Evolutionary conservation across 2,888 invertebrate genomes (phyloP).

Genomic region (Drosophila suboccidentalis): DNA sequence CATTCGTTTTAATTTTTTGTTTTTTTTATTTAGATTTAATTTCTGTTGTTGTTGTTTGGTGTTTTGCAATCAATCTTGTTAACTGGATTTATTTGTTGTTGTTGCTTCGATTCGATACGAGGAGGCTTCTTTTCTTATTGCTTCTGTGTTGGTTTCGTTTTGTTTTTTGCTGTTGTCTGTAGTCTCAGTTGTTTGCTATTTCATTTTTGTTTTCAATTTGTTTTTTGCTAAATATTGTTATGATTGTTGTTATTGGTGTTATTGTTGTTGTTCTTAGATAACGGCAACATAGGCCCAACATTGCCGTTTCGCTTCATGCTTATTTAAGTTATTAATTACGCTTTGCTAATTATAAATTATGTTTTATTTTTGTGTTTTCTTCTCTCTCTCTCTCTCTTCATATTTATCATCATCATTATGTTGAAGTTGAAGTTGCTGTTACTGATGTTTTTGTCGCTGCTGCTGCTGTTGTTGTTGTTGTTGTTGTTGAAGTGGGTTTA

Average conservation of each 20-base stretch:
- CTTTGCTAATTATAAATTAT: slow-evolving; percentile 73
- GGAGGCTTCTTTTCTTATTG: slow-evolving; percentile 65
- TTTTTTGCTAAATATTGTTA: slow-evolving; percentile 43
- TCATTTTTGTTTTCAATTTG: slow-evolving; percentile 21
- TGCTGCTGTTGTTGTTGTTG: slow-evolving; percentile 5
- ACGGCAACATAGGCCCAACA: slow-evolving; percentile 40
- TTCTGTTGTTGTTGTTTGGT: slow-evolving; percentile 31
- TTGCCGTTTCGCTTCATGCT: slow-evolving; percentile 40
- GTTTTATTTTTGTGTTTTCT: slow-evolving; percentile 46
- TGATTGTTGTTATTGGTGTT: slow-evolving; percentile 31
- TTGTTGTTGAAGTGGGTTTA: slow-evolving; percentile 11
- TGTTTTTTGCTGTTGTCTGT: slow-evolving; percentile 25
- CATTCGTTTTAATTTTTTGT: slow-evolving; percentile 22
- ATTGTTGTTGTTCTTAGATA: slow-evolving; percentile 31
- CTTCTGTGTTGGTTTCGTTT: slow-evolving; percentile 57
- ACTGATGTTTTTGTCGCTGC: slow-evolving; percentile 7
- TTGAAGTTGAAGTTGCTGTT: slow-evolving; percentile 17
- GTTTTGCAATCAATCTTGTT: slow-evolving; percentile 21
- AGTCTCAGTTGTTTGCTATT: slow-evolving; percentile 41
- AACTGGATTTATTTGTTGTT: slow-evolving; percentile 17
- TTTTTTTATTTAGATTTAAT: slow-evolving; percentile 15
- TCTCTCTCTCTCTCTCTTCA: neutral
- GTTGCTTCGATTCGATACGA: slow-evolving; percentile 53
- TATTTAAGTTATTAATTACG: slow-evolving; percentile 60
- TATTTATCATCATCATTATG: slow-evolving; percentile 14